Conservation (phyloP, 1,140 invertebrate species). For the Zaprionus camerounensis region DNA sequence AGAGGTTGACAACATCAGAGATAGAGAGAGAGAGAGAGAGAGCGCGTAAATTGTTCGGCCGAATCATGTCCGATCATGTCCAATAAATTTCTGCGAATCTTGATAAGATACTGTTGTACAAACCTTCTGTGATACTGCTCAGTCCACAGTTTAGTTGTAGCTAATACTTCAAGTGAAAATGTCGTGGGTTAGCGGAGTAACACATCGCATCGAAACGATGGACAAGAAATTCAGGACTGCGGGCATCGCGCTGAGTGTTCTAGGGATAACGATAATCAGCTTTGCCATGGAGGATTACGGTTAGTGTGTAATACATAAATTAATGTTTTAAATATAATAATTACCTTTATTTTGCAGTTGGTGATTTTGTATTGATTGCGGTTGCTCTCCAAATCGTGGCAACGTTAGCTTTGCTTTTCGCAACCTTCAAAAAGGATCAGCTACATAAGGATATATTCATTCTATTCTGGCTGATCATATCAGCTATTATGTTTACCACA, state of each 20-base stretch:
- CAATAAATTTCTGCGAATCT: too few species aligned
- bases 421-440: constrained; percentile 18
- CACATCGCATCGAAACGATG: neutral
- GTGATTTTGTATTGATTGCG: neutral
- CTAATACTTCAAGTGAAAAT: constrained; percentile 1
- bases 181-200: neutral
- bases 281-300: neutral
- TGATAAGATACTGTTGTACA: too few species aligned
- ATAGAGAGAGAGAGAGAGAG: neutral
- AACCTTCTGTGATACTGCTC: neutral
- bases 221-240: constrained; percentile 6
- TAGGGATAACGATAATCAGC: constrained; percentile 12
- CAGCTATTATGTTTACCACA: neutral
- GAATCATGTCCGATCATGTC: too few species aligned
- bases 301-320: neutral
- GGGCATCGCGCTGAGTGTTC: neutral
- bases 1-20: neutral
- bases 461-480: constrained; percentile 31
- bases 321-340: too few species aligned
- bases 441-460: constrained; percentile 38
- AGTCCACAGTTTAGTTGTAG: neutral
- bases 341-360: neutral
- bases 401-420: constrained; percentile 30
- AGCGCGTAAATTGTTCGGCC: too few species aligned
- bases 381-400: constrained; percentile 17